A percentile compares a stretch with the other conserved stretches of the same genome.
Conservation (phyloP, 2,797 vertebrate genomes). For the Enteromius fasciolatus region DNA sequence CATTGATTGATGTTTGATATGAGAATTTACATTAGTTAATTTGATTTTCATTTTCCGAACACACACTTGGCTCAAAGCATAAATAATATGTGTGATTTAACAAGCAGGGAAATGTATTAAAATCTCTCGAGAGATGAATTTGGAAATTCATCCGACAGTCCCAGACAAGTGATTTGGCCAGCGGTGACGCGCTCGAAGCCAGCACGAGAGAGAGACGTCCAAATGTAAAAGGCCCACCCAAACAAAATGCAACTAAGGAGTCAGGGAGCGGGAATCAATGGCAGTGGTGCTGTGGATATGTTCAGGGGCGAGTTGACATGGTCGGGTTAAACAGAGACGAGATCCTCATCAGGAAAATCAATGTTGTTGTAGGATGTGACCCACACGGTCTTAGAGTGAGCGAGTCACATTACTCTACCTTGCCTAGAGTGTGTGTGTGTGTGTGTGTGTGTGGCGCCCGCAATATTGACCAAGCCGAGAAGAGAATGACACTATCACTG, state of each 20-base stretch:
- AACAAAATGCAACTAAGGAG: slow-evolving; percentile 67
- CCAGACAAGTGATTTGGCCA: slow-evolving; percentile 23
- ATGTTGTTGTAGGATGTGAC: slow-evolving; percentile 87
- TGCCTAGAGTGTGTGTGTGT: slow-evolving; percentile 67
- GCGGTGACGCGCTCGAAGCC: background rate
- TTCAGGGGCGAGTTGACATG: slow-evolving; percentile 90
- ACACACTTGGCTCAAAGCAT: slow-evolving; percentile 34
- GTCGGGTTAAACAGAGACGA: slow-evolving; percentile 97
- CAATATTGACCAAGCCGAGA: slow-evolving; percentile 75
- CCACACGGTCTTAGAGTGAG: slow-evolving; percentile 72
- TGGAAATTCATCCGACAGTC: slow-evolving; percentile 27
- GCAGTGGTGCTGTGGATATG: slow-evolving; percentile 89
- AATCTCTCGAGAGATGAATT: slow-evolving; percentile 35
- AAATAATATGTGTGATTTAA: slow-evolving; percentile 42
- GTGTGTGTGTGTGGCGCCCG: slow-evolving; percentile 75
- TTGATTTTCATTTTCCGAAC: slow-evolving; percentile 50
- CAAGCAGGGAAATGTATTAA: slow-evolving; percentile 39
- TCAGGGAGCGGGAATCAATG: slow-evolving; percentile 86
- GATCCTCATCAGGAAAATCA: slow-evolving; percentile 97
- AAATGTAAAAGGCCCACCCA: slow-evolving; percentile 36
- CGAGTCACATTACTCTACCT: slow-evolving; percentile 85
- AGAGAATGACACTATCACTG: slow-evolving; percentile 57
- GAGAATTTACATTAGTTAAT: slow-evolving; percentile 55
- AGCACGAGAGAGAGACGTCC: background rate
- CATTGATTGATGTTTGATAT: slow-evolving; percentile 51